Evolutionary conservation across 2,113 vertebrate genomes (phyloP), one percentile per base, ranked within the genome.

Genomic region (Leptocoma aspasia): DNA sequence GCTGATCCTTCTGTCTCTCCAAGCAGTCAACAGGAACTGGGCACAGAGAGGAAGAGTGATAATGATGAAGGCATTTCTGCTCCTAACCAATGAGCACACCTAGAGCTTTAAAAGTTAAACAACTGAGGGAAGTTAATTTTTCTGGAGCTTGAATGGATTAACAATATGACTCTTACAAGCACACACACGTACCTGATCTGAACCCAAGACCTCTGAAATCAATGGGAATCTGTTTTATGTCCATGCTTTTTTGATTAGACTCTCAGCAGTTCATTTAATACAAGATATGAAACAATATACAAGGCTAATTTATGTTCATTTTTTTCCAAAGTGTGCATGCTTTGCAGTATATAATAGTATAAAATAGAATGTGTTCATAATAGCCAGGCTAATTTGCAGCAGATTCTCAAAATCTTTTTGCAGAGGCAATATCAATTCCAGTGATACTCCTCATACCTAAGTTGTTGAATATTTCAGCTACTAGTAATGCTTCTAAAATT

Each of bases 291-390:
- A 94, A 53, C 56, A 59, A 84, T 79, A 76, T 92, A 81, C 64
- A 84, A 96, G 76, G 72, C 89, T 94, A 95, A 96, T 92, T 92
- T 95, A 95, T 75, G 65, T 24, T 50, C 37, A 26, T n/a, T 59
- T 73, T 80, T 76, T 64, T 7, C 41, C 37, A 24, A 91, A 75
- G 37, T 50, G 49, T 56, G 37, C 61, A 66, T 30, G 73, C 60
- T 75, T 68, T 69, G 56, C 57, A 78, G 57, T 71, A 81, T 71
- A 60, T 68, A 96, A 77, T 84, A 60, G 76, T 50, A 39, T 81
- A 83, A 93, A 83, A 26, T 2, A 83, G 44, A 82, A 77, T 20
- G 56, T 76, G 45, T 81, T 94, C 82, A 28, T 84, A 95, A 83
- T 41, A 95, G 49, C 37, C 60, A 70, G 80, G 50, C 82, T 56